phyloP scores from a whole-genome alignment of 2,797 vertebrate genomes.

The Clarias pachynema region DNA sequence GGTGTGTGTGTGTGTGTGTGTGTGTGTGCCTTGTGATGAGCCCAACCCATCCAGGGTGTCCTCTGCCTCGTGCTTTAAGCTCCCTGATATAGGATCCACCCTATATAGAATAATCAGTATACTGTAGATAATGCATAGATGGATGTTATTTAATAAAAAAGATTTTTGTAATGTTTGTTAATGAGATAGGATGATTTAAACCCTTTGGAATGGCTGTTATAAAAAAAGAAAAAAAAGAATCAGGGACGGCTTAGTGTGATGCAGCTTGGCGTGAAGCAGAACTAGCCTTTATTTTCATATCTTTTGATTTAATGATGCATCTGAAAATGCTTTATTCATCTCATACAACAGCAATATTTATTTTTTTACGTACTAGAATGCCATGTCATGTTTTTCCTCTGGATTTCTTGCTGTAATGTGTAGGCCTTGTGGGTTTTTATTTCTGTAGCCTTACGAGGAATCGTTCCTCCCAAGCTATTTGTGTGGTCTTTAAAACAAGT shows the following conservation, averaged over 20 bases:
- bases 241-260: background rate
- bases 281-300: background rate
- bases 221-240: no score
- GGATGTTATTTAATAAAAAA: no score
- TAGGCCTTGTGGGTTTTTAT: background rate
- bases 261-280: background rate
- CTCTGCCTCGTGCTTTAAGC: no score
- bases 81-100: no score
- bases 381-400: background rate
- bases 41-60: no score
- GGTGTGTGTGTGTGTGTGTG: no score
- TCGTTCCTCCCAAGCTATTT: background rate
- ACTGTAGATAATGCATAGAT: no score
- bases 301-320: background rate
- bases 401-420: background rate
- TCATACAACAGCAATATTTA: background rate
- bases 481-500: conserved; percentile 5
- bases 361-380: background rate
- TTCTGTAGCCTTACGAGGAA: no score
- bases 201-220: background rate
- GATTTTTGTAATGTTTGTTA: background rate
- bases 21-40: no score
- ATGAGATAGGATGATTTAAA: background rate
- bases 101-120: no score
- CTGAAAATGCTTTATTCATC: background rate